Evolutionary conservation across 1,140 invertebrate genomes (phyloP).

Genomic region (Drosophila santomea): DNA sequence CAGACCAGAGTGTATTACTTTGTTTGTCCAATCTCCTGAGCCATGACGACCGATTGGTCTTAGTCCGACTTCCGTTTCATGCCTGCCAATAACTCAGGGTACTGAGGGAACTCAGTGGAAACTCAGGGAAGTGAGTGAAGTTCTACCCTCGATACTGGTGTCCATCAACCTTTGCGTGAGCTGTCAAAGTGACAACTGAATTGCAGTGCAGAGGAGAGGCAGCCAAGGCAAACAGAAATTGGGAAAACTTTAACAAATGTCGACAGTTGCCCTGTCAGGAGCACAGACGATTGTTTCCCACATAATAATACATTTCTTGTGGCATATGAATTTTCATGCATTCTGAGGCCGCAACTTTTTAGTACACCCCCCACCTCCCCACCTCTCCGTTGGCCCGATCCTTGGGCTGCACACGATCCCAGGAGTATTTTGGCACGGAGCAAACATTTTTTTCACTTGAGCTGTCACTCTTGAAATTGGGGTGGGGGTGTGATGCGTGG

Average conservation of each 20-base stretch:
- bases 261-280: constrained; percentile 43
- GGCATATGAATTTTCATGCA: constrained; percentile 79
- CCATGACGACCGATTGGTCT: constrained; percentile 48
- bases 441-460: constrained; percentile 63
- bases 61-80: constrained; percentile 63
- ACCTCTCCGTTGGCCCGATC: constrained; percentile 6
- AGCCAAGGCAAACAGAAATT: constrained; percentile 24
- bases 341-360: constrained; percentile 55
- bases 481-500: constrained; percentile 3
- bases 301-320: constrained; percentile 61
- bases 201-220: constrained; percentile 50
- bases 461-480: constrained; percentile 61
- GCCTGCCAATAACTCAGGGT: constrained; percentile 67
- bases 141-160: constrained; percentile 30
- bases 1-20: constrained; percentile 8
- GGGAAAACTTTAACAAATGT: constrained; percentile 67
- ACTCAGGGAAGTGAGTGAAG: background rate
- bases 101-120: background rate
- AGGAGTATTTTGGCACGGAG: constrained; percentile 71
- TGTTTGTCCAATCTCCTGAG: constrained; percentile 38
- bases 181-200: constrained; percentile 80
- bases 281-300: constrained; percentile 68
- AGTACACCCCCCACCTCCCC: background rate
- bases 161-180: constrained; percentile 77
- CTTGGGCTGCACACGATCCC: constrained; percentile 48